Conservation (phyloP, 2,797 vertebrate genomes). For the Neostethus bicornis region DNA sequence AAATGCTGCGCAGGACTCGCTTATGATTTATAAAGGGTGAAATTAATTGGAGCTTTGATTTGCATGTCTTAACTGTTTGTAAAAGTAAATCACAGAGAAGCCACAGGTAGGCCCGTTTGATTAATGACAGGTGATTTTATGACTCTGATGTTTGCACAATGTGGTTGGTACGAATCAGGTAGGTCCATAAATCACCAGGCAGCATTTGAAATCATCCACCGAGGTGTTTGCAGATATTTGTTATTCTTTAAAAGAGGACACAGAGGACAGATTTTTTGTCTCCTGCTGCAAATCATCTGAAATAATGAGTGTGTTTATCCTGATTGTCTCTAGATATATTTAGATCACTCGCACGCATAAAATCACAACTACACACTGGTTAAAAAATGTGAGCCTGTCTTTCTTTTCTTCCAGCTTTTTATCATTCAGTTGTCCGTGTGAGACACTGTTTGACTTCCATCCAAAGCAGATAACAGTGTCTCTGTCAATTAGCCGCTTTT, state of each 20-base stretch:
- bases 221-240: slow-evolving; percentile 7
- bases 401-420: no score
- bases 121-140: slow-evolving; percentile 59
- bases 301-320: slow-evolving; percentile 4
- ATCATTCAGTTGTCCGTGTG: slow-evolving; percentile 11
- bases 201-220: slow-evolving; percentile 5
- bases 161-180: slow-evolving; percentile 26
- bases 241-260: slow-evolving; percentile 2
- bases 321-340: no score
- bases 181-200: slow-evolving; percentile 16
- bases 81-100: slow-evolving; percentile 38
- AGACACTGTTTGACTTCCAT: slow-evolving; percentile 15
- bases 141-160: slow-evolving; percentile 43
- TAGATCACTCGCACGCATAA: no score
- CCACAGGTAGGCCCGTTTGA: slow-evolving; percentile 54
- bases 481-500: slow-evolving; percentile 15
- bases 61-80: slow-evolving; percentile 46
- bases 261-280: slow-evolving; percentile 4
- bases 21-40: slow-evolving; percentile 41
- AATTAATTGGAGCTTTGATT: slow-evolving; percentile 48
- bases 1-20: slow-evolving; percentile 11
- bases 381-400: not conserved
- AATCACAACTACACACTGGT: no score
- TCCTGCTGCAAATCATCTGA: slow-evolving; percentile 5
- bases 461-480: slow-evolving; percentile 18